Evolutionary conservation across 2,888 invertebrate species (phyloP).

Genomic region (Subacronicta megacephala): DNA sequence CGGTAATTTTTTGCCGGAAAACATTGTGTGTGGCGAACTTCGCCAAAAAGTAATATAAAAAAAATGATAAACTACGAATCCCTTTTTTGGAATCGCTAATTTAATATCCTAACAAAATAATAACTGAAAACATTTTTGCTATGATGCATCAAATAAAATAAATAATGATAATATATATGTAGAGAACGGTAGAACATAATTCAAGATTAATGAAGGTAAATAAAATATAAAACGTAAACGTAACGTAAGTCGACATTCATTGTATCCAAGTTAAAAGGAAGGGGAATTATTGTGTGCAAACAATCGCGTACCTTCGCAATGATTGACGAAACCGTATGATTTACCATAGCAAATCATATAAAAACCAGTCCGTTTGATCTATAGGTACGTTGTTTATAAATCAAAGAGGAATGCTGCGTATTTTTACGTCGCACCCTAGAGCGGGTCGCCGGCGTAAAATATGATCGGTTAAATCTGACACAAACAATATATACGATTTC

Average conservation of each 20-base stretch:
- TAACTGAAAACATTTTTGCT: too few species aligned
- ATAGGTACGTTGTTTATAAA: constrained; percentile 67
- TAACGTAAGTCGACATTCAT: background rate
- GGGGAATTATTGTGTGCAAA: constrained; percentile 5
- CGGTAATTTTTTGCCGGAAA: too few species aligned
- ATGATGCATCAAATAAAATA: too few species aligned
- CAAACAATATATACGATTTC: constrained; percentile 67
- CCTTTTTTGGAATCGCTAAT: too few species aligned
- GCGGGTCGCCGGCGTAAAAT: constrained; percentile 68
- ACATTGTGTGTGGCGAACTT: too few species aligned
- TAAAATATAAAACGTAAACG: too few species aligned
- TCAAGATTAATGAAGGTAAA: too few species aligned
- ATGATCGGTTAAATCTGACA: constrained; percentile 73
- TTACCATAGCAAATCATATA: constrained; percentile 63
- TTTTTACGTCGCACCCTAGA: constrained; percentile 70
- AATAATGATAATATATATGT: too few species aligned
- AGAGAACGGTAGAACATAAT: too few species aligned
- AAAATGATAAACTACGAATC: too few species aligned
- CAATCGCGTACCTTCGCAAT: constrained; percentile 6
- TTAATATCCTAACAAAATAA: too few species aligned
- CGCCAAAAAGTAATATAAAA: too few species aligned
- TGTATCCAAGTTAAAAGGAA: background rate
- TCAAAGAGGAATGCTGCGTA: constrained; percentile 65
- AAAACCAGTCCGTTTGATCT: constrained; percentile 67
- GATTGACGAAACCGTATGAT: constrained; percentile 51